phyloP scores from a whole-genome alignment of 2,113 vertebrate genomes.

The Anser cygnoides region DNA sequence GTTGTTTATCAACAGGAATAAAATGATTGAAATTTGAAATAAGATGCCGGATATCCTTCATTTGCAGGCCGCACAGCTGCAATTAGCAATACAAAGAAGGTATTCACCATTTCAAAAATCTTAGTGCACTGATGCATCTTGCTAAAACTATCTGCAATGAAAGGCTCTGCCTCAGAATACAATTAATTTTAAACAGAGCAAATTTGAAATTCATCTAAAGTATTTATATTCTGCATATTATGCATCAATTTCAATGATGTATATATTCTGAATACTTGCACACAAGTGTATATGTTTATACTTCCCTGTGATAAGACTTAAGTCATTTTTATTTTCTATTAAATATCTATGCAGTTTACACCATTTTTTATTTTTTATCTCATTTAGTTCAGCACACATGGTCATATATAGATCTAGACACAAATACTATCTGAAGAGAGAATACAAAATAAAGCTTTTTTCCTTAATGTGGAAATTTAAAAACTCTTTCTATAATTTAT shows the following conservation, averaged over 20 bases:
- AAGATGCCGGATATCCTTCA: slow-evolving; percentile 42
- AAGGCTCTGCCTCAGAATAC: slow-evolving; percentile 3
- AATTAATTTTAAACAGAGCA: slow-evolving; percentile 9
- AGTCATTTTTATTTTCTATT: slow-evolving; percentile 51
- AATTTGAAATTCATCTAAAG: neutral
- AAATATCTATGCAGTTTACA: slow-evolving; percentile 19
- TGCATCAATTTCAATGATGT: neutral
- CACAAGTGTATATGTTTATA: neutral
- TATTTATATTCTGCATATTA: neutral
- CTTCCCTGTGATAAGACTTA: neutral
- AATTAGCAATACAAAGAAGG: slow-evolving; percentile 63
- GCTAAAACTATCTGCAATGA: slow-evolving; percentile 12
- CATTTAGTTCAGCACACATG: neutral
- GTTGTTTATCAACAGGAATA: slow-evolving; percentile 55
- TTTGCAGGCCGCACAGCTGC: slow-evolving; percentile 43
- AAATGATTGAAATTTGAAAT: slow-evolving; percentile 51
- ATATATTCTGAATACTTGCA: neutral
- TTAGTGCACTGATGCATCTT: slow-evolving; percentile 35
- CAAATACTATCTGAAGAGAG: slow-evolving; percentile 17
- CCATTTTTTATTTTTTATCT: neutral
- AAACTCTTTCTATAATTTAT: slow-evolving; percentile 38
- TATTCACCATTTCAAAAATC: slow-evolving; percentile 31
- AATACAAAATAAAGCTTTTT: slow-evolving; percentile 42
- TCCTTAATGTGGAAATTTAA: slow-evolving; percentile 30
- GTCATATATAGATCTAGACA: neutral